phyloP scores from a whole-genome alignment of 1,140 invertebrate genomes.

The Oreohelix idahoensis region DNA sequence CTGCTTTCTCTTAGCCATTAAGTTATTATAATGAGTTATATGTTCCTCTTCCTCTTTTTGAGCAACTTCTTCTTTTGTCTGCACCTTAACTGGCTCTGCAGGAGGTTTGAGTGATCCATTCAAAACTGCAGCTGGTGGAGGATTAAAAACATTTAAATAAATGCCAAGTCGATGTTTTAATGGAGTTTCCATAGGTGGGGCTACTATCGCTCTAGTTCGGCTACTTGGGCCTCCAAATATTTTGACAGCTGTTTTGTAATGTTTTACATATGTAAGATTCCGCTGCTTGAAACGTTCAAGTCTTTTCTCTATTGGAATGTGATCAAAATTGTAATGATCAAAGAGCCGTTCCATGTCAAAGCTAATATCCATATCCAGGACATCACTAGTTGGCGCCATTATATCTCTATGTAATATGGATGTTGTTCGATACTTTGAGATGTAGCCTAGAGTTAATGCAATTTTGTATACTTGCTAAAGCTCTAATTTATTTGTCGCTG shows the following conservation, averaged over 20 bases:
- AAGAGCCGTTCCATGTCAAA: constrained; percentile 65
- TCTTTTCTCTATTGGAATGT: constrained; percentile 64
- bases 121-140: constrained; percentile 44
- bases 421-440: too few species aligned
- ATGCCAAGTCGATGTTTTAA: constrained; percentile 61
- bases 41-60: constrained; percentile 50
- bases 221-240: constrained; percentile 68
- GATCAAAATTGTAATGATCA: constrained; percentile 68
- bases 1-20: constrained; percentile 64
- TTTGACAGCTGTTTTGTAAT: constrained; percentile 68
- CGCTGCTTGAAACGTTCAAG: constrained; percentile 60
- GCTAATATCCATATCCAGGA: constrained; percentile 59
- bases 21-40: constrained; percentile 59
- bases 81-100: constrained; percentile 40
- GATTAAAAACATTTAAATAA: constrained; percentile 49
- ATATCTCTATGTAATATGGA: background rate
- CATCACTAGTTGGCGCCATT: background rate
- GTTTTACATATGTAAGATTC: constrained; percentile 63
- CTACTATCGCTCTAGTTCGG: constrained; percentile 61
- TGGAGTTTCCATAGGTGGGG: constrained; percentile 66
- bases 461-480: background rate
- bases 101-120: constrained; percentile 51
- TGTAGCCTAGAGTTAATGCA: background rate
- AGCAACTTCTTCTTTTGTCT: constrained; percentile 44
- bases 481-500: too few species aligned